Percentiles rank a stretch among this genome's conserved stretches.
phyloP scores from a whole-genome alignment of 1,140 invertebrate species.

The Heliconius melpomene region DNA sequence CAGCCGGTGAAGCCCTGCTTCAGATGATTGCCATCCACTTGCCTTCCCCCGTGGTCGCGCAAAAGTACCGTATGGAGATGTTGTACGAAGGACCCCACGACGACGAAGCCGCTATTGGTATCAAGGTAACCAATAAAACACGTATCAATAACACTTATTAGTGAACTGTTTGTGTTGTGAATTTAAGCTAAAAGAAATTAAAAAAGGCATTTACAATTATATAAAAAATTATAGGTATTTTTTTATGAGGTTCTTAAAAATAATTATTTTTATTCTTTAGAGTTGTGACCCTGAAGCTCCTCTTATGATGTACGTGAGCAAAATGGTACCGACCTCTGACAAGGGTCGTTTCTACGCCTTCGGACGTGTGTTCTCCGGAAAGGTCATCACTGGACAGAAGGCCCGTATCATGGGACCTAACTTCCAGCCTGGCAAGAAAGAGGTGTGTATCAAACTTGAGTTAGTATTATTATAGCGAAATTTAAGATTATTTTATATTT shows the following conservation, averaged over 20 bases:
- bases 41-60: slow-evolving; percentile 98
- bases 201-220: too few species aligned
- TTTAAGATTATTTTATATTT: not conserved
- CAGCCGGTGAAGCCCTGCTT: slow-evolving; percentile 99
- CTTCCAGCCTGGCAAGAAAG: slow-evolving; percentile 98
- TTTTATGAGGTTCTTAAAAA: not conserved
- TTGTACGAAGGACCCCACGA: slow-evolving; percentile 98
- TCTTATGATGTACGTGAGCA: slow-evolving; percentile 99
- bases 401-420: slow-evolving; percentile 99
- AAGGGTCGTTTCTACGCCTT: slow-evolving; percentile 99
- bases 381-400: slow-evolving; percentile 95
- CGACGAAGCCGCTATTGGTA: slow-evolving; percentile 96
- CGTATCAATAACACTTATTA: not conserved
- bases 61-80: slow-evolving; percentile 99
- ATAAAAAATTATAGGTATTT: too few species aligned
- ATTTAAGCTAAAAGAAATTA: too few species aligned
- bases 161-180: not conserved
- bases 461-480: not conserved
- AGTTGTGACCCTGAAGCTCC: slow-evolving; percentile 90
- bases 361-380: slow-evolving; percentile 99
- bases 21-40: slow-evolving; percentile 99
- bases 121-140: slow-evolving; percentile 82
- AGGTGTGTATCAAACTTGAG: slow-evolving; percentile 70
- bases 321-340: slow-evolving; percentile 99
- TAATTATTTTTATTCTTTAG: not conserved